A percentile compares a stretch with the other conserved stretches of the same genome.
These are phyloP conservation scores for Stegodyphus dumicola DNA, from an alignment of 1,140 invertebrate species.

Conservation along the genomic window DNA sequence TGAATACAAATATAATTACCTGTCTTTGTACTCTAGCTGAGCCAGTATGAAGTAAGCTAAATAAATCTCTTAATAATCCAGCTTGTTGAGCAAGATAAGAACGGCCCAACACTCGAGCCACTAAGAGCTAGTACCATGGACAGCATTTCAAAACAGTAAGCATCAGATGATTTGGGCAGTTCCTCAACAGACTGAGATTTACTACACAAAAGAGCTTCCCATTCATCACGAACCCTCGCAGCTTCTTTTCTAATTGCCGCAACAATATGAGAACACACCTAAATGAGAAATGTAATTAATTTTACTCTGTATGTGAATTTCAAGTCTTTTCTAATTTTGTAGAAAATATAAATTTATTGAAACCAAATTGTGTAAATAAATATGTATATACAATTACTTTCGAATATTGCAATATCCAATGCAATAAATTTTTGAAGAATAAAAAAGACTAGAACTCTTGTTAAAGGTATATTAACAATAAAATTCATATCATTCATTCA, in stretches of 20 bases:
- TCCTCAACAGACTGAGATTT: slow-evolving; percentile 65
- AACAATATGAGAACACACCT: slow-evolving; percentile 93
- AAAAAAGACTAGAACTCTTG: too few relatives aligned
- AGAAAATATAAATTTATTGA: too few relatives aligned
- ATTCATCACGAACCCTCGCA: slow-evolving; percentile 84
- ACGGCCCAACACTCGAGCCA: slow-evolving; percentile 88
- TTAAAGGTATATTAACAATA: too few relatives aligned
- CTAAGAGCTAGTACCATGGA: slow-evolving; percentile 93
- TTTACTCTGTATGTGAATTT: neutral
- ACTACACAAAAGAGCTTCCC: slow-evolving; percentile 75
- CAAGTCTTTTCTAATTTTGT: too few relatives aligned
- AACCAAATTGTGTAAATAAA: too few relatives aligned
- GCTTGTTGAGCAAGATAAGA: slow-evolving; percentile 90
- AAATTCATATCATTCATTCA: too few relatives aligned
- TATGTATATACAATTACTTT: too few relatives aligned
- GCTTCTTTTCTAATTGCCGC: slow-evolving; percentile 92
- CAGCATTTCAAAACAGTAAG: slow-evolving; percentile 97
- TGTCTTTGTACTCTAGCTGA: slow-evolving; percentile 94
- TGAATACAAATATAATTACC: slow-evolving; percentile 68
- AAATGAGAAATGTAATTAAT: slow-evolving; percentile 35
- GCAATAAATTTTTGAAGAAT: too few relatives aligned
- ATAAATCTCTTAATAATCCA: slow-evolving; percentile 83
- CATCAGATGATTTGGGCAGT: slow-evolving; percentile 76
- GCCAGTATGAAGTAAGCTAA: slow-evolving; percentile 90
- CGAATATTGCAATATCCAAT: too few relatives aligned